phyloP scores from a whole-genome alignment of 2,113 vertebrate species.

The Ceyx melanurus region DNA sequence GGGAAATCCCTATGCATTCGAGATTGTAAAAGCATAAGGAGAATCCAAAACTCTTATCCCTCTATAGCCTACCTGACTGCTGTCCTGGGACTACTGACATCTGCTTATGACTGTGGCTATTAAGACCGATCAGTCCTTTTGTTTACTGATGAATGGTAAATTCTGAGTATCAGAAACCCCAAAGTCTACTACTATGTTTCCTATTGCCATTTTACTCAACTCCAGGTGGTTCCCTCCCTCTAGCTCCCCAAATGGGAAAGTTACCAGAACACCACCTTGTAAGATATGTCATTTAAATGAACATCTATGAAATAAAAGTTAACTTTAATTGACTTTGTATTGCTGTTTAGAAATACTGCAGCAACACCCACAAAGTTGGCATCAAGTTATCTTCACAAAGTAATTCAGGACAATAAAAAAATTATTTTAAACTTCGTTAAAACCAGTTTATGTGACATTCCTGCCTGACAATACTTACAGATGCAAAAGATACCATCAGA shows the following conservation, averaged over 20 bases:
- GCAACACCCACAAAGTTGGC: neutral
- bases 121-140: neutral
- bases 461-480: neutral
- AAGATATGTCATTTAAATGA: neutral
- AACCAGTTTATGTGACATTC: neutral
- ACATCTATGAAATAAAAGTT: neutral
- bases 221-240: neutral
- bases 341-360: neutral
- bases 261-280: neutral
- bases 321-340: neutral
- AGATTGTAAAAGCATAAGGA: neutral
- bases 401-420: neutral
- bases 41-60: neutral
- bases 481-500: neutral
- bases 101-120: neutral
- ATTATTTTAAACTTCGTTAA: neutral
- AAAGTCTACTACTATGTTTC: neutral
- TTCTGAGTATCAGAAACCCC: neutral
- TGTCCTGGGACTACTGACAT: neutral
- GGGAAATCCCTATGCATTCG: neutral
- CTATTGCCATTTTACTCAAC: neutral
- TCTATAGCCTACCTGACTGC: neutral
- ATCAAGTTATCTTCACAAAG: neutral
- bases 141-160: neutral
- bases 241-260: neutral